Evolutionary conservation across 2,888 invertebrate species (phyloP).

Genomic region (Ormyrus pomaceus): DNA sequence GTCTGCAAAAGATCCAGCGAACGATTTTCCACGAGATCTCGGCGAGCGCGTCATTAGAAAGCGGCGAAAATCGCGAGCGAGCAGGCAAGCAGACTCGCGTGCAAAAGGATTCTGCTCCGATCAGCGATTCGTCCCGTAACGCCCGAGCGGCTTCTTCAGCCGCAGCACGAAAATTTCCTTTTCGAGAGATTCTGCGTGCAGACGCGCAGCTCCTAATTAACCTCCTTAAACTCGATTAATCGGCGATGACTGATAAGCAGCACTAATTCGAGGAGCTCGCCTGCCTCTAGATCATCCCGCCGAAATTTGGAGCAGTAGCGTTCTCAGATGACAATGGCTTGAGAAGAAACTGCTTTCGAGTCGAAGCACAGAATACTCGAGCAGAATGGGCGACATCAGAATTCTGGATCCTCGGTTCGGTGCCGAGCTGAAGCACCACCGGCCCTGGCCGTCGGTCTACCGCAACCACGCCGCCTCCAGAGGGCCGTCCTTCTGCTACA

Average conservation of each 20-base stretch:
- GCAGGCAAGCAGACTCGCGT: not conserved
- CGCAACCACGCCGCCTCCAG: slow-evolving; percentile 70
- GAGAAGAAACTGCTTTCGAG: not conserved
- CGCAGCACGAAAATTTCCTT: slow-evolving; percentile 22
- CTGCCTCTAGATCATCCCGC: not conserved
- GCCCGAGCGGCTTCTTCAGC: slow-evolving; percentile 15
- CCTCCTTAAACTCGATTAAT: slow-evolving; percentile 25
- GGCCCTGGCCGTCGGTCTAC: slow-evolving; percentile 83
- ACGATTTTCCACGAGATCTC: no score
- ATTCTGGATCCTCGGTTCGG: slow-evolving; percentile 76
- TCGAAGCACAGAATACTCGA: not conserved
- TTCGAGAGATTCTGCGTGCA: slow-evolving; percentile 27
- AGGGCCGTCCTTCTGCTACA: slow-evolving; percentile 73
- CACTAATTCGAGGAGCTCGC: not conserved
- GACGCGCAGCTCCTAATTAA: slow-evolving; percentile 27
- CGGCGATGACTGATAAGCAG: no score
- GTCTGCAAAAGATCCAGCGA: no score
- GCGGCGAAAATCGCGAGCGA: slow-evolving; percentile 21
- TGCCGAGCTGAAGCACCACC: slow-evolving; percentile 77
- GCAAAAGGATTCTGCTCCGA: slow-evolving; percentile 13
- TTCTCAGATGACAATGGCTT: not conserved
- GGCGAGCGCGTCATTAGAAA: slow-evolving; percentile 27
- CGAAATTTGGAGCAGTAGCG: no score
- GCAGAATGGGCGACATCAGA: slow-evolving; percentile 79
- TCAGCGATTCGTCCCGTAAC: slow-evolving; percentile 20